Conservation (phyloP, 2,797 vertebrate genomes). For the Babyrousa celebensis region DNA sequence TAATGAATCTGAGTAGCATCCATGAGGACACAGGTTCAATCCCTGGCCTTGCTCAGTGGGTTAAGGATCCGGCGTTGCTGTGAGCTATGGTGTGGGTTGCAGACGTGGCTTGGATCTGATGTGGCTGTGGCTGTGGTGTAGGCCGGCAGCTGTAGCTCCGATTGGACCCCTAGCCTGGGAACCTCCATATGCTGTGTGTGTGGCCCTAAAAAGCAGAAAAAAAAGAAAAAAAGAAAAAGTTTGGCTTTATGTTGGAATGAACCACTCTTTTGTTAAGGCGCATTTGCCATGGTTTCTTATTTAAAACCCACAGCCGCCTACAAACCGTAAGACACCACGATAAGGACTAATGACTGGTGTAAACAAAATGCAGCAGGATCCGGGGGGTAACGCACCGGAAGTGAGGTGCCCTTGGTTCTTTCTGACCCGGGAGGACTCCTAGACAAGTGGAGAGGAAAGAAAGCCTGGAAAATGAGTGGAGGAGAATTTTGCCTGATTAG, state of each 20-base stretch:
- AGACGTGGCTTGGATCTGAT: too few relatives aligned
- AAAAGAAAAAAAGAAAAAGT: background rate
- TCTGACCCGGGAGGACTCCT: background rate
- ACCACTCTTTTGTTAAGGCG: constrained; percentile 40
- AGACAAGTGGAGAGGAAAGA: background rate
- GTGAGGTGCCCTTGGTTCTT: background rate
- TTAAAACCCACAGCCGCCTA: constrained; percentile 22
- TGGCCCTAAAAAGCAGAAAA: too few relatives aligned
- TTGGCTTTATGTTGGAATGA: constrained; percentile 73
- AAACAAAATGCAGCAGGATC: background rate
- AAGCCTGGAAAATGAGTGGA: background rate
- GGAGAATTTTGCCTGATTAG: background rate
- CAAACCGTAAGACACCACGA: background rate
- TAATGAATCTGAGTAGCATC: too few relatives aligned
- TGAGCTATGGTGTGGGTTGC: too few relatives aligned
- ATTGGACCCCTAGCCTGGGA: too few relatives aligned
- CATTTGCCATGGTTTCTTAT: constrained; percentile 1
- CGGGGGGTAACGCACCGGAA: background rate
- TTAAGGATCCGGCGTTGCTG: too few relatives aligned
- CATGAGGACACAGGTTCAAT: too few relatives aligned
- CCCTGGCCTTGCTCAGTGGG: too few relatives aligned
- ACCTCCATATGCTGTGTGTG: too few relatives aligned
- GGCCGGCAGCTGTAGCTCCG: too few relatives aligned
- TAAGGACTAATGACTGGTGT: background rate
- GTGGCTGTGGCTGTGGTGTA: too few relatives aligned